Evolutionary conservation across 2,113 vertebrate species (phyloP).

Genomic region (Pseudorectes ferrugineus): DNA sequence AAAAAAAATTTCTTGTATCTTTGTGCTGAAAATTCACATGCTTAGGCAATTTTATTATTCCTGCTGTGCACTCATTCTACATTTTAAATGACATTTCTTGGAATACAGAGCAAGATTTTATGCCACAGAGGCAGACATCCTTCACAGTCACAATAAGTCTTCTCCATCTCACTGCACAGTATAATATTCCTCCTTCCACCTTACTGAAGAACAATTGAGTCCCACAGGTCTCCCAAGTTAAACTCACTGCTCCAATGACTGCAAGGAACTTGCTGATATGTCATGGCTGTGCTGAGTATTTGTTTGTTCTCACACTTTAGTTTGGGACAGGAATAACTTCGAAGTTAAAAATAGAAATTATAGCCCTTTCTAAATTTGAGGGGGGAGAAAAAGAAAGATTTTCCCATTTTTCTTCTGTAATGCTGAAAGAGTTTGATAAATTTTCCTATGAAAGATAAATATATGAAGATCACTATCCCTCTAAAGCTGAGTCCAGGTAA

Average conservation of each 20-base stretch:
- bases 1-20: neutral
- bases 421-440: neutral
- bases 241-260: neutral
- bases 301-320: neutral
- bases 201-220: neutral
- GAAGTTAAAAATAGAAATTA: neutral
- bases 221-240: neutral
- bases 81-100: slow-evolving; percentile 36
- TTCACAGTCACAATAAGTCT: neutral
- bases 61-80: neutral
- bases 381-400: neutral
- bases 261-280: neutral
- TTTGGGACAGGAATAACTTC: neutral
- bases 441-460: neutral
- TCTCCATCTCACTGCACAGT: neutral
- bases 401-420: neutral
- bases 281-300: neutral
- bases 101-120: slow-evolving; percentile 14
- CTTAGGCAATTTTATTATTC: slow-evolving; percentile 3
- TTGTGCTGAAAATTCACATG: slow-evolving; percentile 2
- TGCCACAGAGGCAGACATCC: neutral
- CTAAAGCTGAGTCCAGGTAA: neutral
- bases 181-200: slow-evolving; percentile 7
- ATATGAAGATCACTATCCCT: neutral
- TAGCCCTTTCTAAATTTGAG: neutral